phyloP scores from a whole-genome alignment of 1,140 invertebrate species.

The Bombus turneri region DNA sequence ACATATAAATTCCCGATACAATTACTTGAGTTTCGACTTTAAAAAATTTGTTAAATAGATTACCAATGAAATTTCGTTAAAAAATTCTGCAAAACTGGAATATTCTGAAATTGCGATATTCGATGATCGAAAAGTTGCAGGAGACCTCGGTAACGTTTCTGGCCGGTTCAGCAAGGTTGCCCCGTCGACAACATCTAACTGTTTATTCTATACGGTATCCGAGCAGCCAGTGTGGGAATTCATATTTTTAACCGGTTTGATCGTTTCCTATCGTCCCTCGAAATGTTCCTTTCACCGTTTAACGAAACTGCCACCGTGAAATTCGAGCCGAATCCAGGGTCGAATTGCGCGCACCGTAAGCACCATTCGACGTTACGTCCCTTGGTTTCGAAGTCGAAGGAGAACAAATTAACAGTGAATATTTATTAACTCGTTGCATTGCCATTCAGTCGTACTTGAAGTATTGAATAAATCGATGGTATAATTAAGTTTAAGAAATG shows the following conservation, averaged over 20 bases:
- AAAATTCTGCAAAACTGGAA: background rate
- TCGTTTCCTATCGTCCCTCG: slow-evolving; percentile 59
- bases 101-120: background rate
- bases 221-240: slow-evolving; percentile 58
- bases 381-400: background rate
- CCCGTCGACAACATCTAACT: slow-evolving; percentile 52
- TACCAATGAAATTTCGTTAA: background rate
- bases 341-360: background rate
- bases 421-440: background rate
- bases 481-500: background rate
- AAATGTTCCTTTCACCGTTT: slow-evolving; percentile 50
- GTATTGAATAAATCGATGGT: background rate
- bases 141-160: slow-evolving; percentile 17
- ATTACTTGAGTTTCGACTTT: no score
- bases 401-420: background rate
- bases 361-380: background rate
- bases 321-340: slow-evolving; percentile 3
- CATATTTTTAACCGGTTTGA: slow-evolving; percentile 74
- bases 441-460: background rate
- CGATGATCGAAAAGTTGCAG: slow-evolving; percentile 11
- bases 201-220: slow-evolving; percentile 68
- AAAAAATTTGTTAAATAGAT: no score
- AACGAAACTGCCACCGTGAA: slow-evolving; percentile 35
- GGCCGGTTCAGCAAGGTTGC: slow-evolving; percentile 19
- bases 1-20: no score